These are phyloP conservation scores for Coenobita brevimanus DNA, from an alignment of 1,140 invertebrate genomes.

Conservation along the genomic window DNA sequence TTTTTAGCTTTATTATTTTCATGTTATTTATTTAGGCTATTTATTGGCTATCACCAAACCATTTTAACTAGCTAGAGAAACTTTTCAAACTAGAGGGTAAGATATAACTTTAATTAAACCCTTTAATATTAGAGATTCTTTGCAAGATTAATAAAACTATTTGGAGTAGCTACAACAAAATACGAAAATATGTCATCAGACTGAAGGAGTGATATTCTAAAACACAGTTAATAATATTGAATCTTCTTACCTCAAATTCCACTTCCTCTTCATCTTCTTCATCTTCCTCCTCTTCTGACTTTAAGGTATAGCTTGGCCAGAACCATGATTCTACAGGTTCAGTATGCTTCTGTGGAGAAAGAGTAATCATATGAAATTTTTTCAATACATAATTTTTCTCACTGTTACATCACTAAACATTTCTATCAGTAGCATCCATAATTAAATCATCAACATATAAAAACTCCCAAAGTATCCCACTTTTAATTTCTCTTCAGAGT, in stretches of 20 bases:
- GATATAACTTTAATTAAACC: no score
- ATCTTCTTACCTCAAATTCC: conserved; percentile 34
- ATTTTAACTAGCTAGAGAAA: no score
- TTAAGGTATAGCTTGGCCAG: conserved; percentile 12
- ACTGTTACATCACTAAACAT: not conserved
- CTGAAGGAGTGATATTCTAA: no score
- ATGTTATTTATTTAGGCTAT: no score
- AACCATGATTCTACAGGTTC: conserved; percentile 34
- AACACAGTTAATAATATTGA: no score
- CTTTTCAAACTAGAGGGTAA: no score
- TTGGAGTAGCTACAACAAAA: no score
- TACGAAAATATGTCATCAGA: no score
- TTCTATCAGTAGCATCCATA: not conserved
- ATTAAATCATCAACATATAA: not conserved
- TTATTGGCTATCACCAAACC: no score
- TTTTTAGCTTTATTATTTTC: no score
- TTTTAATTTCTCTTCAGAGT: not conserved
- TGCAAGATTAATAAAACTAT: no score
- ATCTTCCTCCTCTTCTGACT: conserved; percentile 10
- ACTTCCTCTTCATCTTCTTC: conserved; percentile 20
- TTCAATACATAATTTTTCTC: not conserved
- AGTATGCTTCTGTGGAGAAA: not conserved
- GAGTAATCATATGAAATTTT: not conserved
- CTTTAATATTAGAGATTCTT: no score
- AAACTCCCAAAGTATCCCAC: not conserved